Evolutionary conservation across 2,888 invertebrate genomes (phyloP), one percentile per base, ranked within the genome.

Genomic region (Sericinus montela): DNA sequence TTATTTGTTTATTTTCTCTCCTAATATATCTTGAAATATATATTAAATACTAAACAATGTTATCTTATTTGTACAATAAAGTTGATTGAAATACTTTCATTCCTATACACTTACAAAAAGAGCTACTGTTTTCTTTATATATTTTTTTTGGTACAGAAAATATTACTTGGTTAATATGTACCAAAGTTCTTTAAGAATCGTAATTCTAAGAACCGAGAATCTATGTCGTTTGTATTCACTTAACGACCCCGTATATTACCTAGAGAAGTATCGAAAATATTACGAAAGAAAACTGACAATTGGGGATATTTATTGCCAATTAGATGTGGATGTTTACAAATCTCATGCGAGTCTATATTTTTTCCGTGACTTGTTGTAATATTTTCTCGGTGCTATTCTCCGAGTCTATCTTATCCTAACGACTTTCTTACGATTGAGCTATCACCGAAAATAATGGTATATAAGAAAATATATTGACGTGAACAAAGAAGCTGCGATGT

Each of bases 161-260:
- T n/a, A n/a, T n/a, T n/a, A n/a, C n/a, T n/a, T n/a, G n/a, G n/a
- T 3, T 19, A 19, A 19, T 19, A 19, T 5, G 3, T 2, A 19
- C 19, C 19, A 19, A n/a, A n/a, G 23, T 25, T 25, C 25, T 8
- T 5, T 25, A 8, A 25, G 8, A 25, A 7, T 6, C 25, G 4
- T 25, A 25, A 5, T 1, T 25, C 25, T 2, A 25, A 8, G 25
- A 8, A 32, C 13, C 32, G 7, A 11, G 11, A 40, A 40, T 28
- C 29, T 15, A 29, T 5, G n/a, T 15, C 25, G 38, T 86, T 87
- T 87, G 83, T 86, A 80, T 75, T 60, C 69, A 82, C 84, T 86
- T 87, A 87, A 86, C 86, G 87, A 80, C 70, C 53, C 65, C 59
- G 73, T 76, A 80, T 86, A 86, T 87, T 87, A 87, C 77, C 69